phyloP scores from a whole-genome alignment of 2,113 vertebrate genomes.

The Salvelinus sp. region DNA sequence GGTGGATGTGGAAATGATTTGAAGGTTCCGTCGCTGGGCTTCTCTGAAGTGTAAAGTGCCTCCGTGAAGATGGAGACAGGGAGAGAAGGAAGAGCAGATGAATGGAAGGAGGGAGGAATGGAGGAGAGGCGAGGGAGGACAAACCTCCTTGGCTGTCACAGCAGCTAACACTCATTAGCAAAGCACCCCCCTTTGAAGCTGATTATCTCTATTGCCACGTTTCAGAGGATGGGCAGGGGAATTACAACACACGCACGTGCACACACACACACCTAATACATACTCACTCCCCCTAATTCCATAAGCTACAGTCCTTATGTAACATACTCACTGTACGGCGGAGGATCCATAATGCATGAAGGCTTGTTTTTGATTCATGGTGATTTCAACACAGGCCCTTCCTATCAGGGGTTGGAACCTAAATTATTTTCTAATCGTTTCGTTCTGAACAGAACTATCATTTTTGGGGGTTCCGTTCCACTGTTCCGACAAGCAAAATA shows the following conservation, averaged over 20 bases:
- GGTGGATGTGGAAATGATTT: not conserved
- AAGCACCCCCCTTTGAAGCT: conserved; percentile 57
- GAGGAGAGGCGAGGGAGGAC: conserved; percentile 23
- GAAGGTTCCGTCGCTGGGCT: not conserved
- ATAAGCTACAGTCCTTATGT: conserved; percentile 57
- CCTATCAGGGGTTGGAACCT: conserved; percentile 17
- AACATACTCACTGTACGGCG: conserved; percentile 45
- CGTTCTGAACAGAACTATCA: no score
- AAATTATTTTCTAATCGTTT: no score
- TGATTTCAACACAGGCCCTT: conserved; percentile 43
- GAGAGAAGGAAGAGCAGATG: conserved; percentile 1
- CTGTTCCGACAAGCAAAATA: no score
- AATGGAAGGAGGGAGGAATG: not conserved
- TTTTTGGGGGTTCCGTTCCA: no score
- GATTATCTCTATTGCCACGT: conserved; percentile 51
- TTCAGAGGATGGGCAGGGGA: conserved; percentile 29
- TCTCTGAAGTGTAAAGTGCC: not conserved
- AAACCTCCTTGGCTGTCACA: conserved; percentile 57
- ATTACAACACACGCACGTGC: no score
- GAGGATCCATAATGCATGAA: conserved; percentile 61
- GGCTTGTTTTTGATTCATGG: conserved; percentile 48
- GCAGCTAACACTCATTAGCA: conserved; percentile 64
- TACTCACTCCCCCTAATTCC: conserved; percentile 54
- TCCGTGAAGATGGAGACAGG: conserved; percentile 6
- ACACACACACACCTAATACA: conserved; percentile 6